These are phyloP conservation scores for Scomber scombrus DNA, from an alignment of 2,113 vertebrate genomes.

Conservation along the genomic window DNA sequence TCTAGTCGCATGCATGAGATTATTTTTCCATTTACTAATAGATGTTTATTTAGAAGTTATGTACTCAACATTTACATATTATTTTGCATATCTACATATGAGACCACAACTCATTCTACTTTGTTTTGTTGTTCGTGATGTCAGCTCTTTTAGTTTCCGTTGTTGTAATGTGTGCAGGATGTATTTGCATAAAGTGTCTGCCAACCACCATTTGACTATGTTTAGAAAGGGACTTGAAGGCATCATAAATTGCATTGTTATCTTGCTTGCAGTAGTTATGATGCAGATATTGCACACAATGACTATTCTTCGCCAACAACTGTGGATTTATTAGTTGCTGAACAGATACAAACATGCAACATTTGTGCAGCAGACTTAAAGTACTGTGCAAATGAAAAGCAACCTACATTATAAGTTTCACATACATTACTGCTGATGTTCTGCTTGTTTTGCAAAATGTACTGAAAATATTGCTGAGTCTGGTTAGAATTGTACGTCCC, in stretches of 20 bases:
- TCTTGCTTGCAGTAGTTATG: neutral
- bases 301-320: neutral
- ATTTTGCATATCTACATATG: too few species aligned
- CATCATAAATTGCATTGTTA: neutral
- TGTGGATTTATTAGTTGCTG: too few species aligned
- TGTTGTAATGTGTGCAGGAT: neutral
- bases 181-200: constrained; percentile 29
- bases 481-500: neutral
- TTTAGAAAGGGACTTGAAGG: neutral
- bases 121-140: neutral
- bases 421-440: too few species aligned
- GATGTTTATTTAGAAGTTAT: too few species aligned
- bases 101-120: neutral
- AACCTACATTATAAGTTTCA: too few species aligned
- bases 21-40: too few species aligned
- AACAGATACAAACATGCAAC: neutral
- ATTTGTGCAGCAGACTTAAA: neutral
- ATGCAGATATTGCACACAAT: neutral
- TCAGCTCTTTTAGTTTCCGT: neutral
- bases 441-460: too few species aligned
- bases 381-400: neutral
- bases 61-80: too few species aligned
- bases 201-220: constrained; percentile 22
- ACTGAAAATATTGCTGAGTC: too few species aligned
- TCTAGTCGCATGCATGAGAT: too few species aligned